phyloP scores from a whole-genome alignment of 2,797 vertebrate species.

The Hypotaenidia okinawae region DNA sequence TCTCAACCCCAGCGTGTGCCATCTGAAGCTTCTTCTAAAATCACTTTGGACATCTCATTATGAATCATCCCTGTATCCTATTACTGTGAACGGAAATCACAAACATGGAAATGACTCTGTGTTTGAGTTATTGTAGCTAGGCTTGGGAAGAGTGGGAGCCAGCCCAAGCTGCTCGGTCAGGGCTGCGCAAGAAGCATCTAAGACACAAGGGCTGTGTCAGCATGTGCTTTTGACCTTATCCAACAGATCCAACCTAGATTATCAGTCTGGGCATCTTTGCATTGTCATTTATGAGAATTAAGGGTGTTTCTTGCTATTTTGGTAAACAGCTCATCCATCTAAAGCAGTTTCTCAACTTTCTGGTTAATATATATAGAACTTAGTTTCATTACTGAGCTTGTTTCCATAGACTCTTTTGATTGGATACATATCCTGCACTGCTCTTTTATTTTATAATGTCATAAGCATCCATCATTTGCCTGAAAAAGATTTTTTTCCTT shows the following conservation, averaged over 20 bases:
- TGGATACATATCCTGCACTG: slow-evolving; percentile 76
- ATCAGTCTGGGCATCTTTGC: slow-evolving; percentile 19
- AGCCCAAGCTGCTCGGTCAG: slow-evolving; percentile 44
- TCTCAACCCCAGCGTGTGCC: neutral
- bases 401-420: slow-evolving; percentile 71
- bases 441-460: slow-evolving; percentile 78
- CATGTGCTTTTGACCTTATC: neutral
- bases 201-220: slow-evolving; percentile 6
- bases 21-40: slow-evolving; percentile 41
- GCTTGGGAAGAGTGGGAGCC: slow-evolving; percentile 60
- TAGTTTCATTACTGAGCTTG: slow-evolving; percentile 70
- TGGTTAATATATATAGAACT: slow-evolving; percentile 30
- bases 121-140: neutral
- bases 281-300: slow-evolving; percentile 54
- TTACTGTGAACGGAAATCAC: neutral
- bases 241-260: neutral
- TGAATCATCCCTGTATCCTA: slow-evolving; percentile 48
- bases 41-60: neutral
- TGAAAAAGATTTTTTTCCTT: slow-evolving; percentile 71
- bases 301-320: slow-evolving; percentile 53
- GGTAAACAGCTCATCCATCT: slow-evolving; percentile 55
- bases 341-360: slow-evolving; percentile 57
- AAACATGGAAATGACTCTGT: neutral
- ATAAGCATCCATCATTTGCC: slow-evolving; percentile 82
- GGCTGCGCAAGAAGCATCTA: neutral